These are phyloP conservation scores for roundworm (Caenorhabditis elegans) DNA, from an alignment of 1,140 invertebrate species.

Conservation along the genomic window DNA sequence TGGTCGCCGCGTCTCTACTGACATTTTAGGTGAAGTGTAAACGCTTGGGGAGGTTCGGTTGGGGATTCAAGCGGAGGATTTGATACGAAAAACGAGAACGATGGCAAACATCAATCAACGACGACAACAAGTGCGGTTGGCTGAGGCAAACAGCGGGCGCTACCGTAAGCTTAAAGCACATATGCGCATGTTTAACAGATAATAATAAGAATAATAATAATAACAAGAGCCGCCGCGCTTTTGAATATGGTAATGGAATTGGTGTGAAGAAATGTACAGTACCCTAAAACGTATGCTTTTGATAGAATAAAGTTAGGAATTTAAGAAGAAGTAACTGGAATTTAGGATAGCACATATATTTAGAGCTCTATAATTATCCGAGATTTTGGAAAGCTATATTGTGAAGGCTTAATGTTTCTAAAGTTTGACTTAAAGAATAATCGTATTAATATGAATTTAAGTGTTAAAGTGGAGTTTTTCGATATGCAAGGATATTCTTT, in stretches of 20 bases:
- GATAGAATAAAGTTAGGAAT: no score
- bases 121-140: slow-evolving; percentile 21
- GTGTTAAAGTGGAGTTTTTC: no score
- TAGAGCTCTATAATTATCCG: no score
- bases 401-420: no score
- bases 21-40: slow-evolving; percentile 27
- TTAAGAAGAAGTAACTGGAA: no score
- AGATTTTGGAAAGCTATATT: no score
- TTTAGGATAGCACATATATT: no score
- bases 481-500: no score
- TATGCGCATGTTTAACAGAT: slow-evolving; percentile 27
- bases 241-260: not conserved
- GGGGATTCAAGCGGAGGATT: not conserved
- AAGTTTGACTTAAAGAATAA: no score
- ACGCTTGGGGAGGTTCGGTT: not conserved
- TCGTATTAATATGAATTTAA: no score
- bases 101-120: slow-evolving; percentile 33
- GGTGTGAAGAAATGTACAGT: not conserved
- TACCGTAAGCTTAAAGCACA: slow-evolving; percentile 4
- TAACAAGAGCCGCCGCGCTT: slow-evolving; percentile 11
- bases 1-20: slow-evolving; percentile 7
- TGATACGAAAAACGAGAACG: slow-evolving; percentile 31
- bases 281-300: no score
- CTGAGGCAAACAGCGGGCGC: not conserved
- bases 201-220: slow-evolving; percentile 4